Conservation (phyloP, 2,113 vertebrate species). For the Phyllopteryx taeniolatus region DNA sequence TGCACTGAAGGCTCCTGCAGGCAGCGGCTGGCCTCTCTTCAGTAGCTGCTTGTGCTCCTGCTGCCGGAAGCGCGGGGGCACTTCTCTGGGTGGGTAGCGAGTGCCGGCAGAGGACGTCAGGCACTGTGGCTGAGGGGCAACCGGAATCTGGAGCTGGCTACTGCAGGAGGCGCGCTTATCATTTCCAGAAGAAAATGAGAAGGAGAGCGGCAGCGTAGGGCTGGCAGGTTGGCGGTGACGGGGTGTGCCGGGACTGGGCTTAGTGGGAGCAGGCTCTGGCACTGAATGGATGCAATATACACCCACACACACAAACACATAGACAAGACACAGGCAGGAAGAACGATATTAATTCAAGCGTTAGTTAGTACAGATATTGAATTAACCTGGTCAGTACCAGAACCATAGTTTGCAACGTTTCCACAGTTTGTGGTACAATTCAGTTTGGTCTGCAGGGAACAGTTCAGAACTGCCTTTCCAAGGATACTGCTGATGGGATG, state of each 20-base stretch:
- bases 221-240: constrained; percentile 75
- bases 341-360: constrained; percentile 45
- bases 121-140: constrained; percentile 72
- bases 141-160: constrained; percentile 60
- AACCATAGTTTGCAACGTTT: background rate
- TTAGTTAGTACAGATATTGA: constrained; percentile 22
- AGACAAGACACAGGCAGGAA: constrained; percentile 44
- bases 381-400: background rate
- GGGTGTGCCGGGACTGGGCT: constrained; percentile 86
- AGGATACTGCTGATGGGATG: background rate
- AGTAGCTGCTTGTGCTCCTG: constrained; percentile 98
- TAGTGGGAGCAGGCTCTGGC: constrained; percentile 90
- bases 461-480: background rate
- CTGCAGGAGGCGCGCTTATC: constrained; percentile 81
- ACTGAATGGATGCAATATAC: constrained; percentile 71
- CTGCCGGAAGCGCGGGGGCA: constrained; percentile 96
- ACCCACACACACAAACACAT: constrained; percentile 31
- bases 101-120: constrained; percentile 74
- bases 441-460: too few species aligned
- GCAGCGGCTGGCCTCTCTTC: constrained; percentile 94
- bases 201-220: constrained; percentile 82
- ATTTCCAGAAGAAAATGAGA: constrained; percentile 86
- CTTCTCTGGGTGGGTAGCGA: constrained; percentile 93
- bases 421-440: background rate
- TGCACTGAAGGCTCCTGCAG: constrained; percentile 78